Conservation (phyloP, 2,797 vertebrate species). For the Glyptemys insculpta region DNA sequence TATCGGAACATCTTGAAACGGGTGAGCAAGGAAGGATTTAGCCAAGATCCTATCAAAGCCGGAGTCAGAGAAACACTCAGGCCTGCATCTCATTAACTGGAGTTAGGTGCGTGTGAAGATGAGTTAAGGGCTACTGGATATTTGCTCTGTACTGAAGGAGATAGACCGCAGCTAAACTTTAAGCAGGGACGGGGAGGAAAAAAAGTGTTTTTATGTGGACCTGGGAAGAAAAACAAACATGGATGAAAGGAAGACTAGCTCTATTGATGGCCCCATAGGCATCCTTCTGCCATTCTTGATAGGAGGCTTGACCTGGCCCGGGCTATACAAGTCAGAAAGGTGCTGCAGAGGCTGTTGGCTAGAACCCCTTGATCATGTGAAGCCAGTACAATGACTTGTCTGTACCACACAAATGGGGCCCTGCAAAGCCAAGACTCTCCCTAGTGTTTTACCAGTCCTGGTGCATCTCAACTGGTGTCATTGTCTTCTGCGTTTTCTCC, state of each 20-base stretch:
- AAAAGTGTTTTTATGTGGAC: neutral
- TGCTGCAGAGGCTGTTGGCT: neutral
- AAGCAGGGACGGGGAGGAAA: neutral
- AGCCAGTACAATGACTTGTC: neutral
- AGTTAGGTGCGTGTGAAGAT: neutral
- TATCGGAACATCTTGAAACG: accelerated
- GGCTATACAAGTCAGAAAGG: neutral
- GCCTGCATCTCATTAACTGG: conserved; percentile 26
- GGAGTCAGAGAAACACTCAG: neutral
- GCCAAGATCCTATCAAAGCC: neutral
- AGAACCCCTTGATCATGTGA: neutral
- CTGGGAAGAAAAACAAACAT: neutral
- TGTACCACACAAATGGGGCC: neutral
- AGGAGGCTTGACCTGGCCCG: neutral
- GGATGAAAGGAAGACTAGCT: neutral
- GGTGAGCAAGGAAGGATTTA: conserved; percentile 3
- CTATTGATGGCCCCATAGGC: neutral
- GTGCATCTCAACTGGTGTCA: neutral
- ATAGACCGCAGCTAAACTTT: neutral
- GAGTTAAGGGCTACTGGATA: conserved; percentile 37
- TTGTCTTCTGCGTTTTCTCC: neutral
- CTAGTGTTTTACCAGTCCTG: neutral
- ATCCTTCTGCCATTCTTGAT: neutral
- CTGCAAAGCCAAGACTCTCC: neutral
- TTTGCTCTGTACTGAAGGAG: neutral